Evolutionary conservation across 1,140 invertebrate species (phyloP).

Genomic region (Drosophila repletoides): DNA sequence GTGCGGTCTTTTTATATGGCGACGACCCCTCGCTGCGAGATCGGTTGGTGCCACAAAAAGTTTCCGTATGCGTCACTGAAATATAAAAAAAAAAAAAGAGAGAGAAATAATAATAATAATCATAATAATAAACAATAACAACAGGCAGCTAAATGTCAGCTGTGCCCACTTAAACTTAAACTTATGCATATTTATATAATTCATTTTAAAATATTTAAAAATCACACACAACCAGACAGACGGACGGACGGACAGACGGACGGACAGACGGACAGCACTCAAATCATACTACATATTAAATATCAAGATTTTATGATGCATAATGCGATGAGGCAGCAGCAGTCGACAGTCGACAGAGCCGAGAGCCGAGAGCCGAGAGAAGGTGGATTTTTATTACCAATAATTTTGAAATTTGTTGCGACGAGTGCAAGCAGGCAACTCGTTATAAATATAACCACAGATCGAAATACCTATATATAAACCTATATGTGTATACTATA

Average conservation of each 20-base stretch:
- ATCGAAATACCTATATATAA: slow-evolving; percentile 33
- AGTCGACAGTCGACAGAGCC: background rate
- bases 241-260: background rate
- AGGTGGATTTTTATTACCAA: slow-evolving; percentile 79
- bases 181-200: slow-evolving; percentile 77
- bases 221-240: background rate
- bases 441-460: slow-evolving; percentile 78
- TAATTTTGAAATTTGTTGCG: slow-evolving; percentile 78
- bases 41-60: background rate
- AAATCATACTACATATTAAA: slow-evolving; percentile 71
- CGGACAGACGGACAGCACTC: slow-evolving; percentile 20
- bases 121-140: slow-evolving; percentile 10
- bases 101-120: background rate
- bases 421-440: slow-evolving; percentile 72
- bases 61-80: slow-evolving; percentile 21
- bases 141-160: slow-evolving; percentile 61
- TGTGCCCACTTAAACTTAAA: slow-evolving; percentile 70
- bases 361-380: slow-evolving; percentile 16
- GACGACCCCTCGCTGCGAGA: slow-evolving; percentile 29
- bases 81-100: background rate
- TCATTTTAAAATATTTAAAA: slow-evolving; percentile 74
- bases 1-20: slow-evolving; percentile 26
- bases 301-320: slow-evolving; percentile 74
- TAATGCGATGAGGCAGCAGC: slow-evolving; percentile 40
- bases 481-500: too few species aligned